Conservation (phyloP, 2,113 vertebrate species). For the Talpa occidentalis region DNA sequence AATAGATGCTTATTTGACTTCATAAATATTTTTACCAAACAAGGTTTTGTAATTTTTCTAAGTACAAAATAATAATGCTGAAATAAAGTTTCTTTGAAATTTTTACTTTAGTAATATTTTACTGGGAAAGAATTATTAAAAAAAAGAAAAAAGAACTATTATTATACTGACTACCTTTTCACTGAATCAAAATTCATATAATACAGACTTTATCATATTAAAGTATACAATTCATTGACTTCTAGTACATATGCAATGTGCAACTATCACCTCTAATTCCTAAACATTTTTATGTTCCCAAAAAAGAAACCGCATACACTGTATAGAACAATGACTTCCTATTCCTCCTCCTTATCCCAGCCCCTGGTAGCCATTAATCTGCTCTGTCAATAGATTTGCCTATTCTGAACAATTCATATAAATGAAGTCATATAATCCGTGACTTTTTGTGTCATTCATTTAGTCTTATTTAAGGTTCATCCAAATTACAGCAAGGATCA, state of each 20-base stretch:
- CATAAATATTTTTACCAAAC: background rate
- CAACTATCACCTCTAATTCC: background rate
- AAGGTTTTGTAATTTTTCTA: conserved; percentile 9
- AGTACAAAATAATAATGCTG: background rate
- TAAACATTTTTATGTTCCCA: background rate
- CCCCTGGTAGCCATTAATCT: background rate
- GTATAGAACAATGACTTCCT: background rate
- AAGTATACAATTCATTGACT: background rate
- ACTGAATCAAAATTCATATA: background rate
- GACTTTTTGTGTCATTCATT: background rate
- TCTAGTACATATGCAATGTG: background rate
- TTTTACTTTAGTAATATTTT: background rate
- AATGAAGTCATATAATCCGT: background rate
- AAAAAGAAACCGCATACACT: background rate
- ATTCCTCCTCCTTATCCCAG: background rate
- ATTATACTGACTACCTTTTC: background rate
- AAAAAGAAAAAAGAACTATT: too few species aligned
- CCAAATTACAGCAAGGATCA: background rate
- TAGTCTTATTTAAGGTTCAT: background rate
- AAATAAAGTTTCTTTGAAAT: background rate
- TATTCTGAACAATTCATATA: background rate
- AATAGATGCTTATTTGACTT: background rate
- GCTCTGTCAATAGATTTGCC: background rate
- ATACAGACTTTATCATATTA: background rate
- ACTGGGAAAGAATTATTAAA: background rate